Conservation (phyloP, 1,140 invertebrate genomes). For the Zaprionus ornatus region DNA sequence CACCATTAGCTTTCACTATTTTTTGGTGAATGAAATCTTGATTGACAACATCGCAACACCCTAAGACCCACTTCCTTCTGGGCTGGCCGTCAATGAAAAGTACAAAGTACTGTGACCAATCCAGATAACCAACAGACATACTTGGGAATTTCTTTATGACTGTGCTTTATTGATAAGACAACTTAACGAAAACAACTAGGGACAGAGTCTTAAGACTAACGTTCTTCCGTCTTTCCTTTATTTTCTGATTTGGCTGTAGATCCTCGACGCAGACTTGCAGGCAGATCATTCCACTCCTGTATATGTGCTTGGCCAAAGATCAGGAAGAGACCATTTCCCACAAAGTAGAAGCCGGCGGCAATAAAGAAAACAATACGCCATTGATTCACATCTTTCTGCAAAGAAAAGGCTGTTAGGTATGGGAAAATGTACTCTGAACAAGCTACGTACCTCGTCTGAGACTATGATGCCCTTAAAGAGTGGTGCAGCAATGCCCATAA, state of each 20-base stretch:
- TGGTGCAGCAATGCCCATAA: constrained; percentile 90
- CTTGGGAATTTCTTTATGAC: background rate
- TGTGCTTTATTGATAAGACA: constrained; percentile 11
- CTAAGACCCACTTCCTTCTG: background rate
- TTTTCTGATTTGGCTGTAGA: constrained; percentile 53
- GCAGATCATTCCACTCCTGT: constrained; percentile 88
- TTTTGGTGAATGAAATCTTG: background rate
- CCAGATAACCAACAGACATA: background rate
- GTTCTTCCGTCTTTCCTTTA: constrained; percentile 35
- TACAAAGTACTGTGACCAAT: background rate
- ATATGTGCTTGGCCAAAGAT: constrained; percentile 87
- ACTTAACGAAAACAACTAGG: constrained; percentile 27
- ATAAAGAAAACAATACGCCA: constrained; percentile 92
- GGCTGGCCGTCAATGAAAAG: background rate
- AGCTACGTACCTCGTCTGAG: constrained; percentile 85
- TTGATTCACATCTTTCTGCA: constrained; percentile 85
- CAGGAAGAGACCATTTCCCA: constrained; percentile 88
- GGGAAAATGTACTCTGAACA: accelerated
- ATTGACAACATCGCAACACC: constrained; percentile 19
- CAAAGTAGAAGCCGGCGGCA: constrained; percentile 88
- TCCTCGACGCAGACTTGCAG: constrained; percentile 25
- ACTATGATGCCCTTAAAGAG: constrained; percentile 87
- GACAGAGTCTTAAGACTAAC: constrained; percentile 24
- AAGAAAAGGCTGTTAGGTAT: background rate
- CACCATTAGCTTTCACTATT: background rate